Evolutionary conservation across 2,888 invertebrate genomes (phyloP).

Genomic region (Drosophila mulleri): DNA sequence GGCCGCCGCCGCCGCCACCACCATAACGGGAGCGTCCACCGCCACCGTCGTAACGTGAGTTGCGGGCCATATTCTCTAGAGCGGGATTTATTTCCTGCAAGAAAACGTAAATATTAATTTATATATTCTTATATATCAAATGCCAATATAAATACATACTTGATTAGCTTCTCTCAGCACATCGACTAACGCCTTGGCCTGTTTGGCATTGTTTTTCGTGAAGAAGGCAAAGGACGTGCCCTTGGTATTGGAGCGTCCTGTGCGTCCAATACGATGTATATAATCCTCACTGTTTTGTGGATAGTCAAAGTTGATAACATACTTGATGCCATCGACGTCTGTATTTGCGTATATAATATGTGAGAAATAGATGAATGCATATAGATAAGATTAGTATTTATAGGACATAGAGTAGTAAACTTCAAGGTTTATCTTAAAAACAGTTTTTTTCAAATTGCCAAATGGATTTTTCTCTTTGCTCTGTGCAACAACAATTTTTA

Average conservation of each 20-base stretch:
- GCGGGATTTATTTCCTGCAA: conserved; percentile 92
- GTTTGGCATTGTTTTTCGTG: conserved; percentile 93
- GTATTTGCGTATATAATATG: conserved; percentile 61
- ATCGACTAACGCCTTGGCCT: conserved; percentile 94
- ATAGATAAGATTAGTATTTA: conserved; percentile 32
- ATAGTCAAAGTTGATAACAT: conserved; percentile 98
- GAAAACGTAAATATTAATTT: not conserved
- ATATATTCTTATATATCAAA: too few relatives aligned
- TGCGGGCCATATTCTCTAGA: conserved; percentile 91
- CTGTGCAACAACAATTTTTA: conserved; percentile 76
- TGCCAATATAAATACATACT: conserved; percentile 85
- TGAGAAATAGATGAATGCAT: conserved; percentile 25
- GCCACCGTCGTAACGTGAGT: conserved; percentile 87
- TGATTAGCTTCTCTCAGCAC: conserved; percentile 96
- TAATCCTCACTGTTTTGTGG: conserved; percentile 98
- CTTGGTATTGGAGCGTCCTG: conserved; percentile 93
- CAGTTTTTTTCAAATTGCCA: conserved; percentile 77
- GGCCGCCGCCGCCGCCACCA: conserved; percentile 82
- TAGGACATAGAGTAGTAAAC: not conserved
- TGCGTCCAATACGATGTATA: conserved; percentile 97
- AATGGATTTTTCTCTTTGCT: conserved; percentile 60
- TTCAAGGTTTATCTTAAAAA: conserved; percentile 37
- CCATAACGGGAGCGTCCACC: conserved; percentile 86
- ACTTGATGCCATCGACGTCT: conserved; percentile 99
- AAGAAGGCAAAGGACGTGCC: conserved; percentile 98